Evolutionary conservation across 2,888 invertebrate species (phyloP), one percentile per base, ranked within the genome.

Genomic region (Orthosia gracilis): DNA sequence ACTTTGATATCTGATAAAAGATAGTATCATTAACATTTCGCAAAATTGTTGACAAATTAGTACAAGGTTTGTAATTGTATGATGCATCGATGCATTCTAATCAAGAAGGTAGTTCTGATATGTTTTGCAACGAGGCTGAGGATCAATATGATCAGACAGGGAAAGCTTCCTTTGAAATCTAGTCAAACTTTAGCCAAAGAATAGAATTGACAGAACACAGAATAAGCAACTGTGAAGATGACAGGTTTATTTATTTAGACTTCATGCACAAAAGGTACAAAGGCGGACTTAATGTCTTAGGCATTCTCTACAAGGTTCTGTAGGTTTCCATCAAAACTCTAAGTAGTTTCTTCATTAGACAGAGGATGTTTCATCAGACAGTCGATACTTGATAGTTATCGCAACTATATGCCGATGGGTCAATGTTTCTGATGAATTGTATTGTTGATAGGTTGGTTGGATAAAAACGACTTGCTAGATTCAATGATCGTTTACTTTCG

Each of bases 1-100:
- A 71, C 47, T 71, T 52, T 65, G 50, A 57, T 81, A 81, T 69
- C 62, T 49, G 69, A 80, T 82, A 80, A 73, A 58, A 64, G 13
- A 83, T 78, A 62, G 4, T 57, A 11, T 69, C 57, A 68, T 68
- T 57, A 65, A 57, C 59, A 82, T 69, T 66, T 78, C 58, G 62
- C 61, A 57, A 66, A 54, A 26, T 70, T 70, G 61, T 71, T 78
- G 9, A 40, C 21, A 75, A 70, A 70, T 54, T 61, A 49, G 26
- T 70, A 61, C 78, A 76, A 78, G 75, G 54, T 70, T 76, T 70
- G 26, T 69, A 61, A 70, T 61, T 49, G 11, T 18, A 21, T 54
- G 54, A 76, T 73, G 76, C 73, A 73, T 57, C 63, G 47, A 52
- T 78, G 76, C 50, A 49, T 72, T 78, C 21, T 54, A 40, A 70